Evolutionary conservation across 2,113 vertebrate species (phyloP).

Genomic region (Notarius lentiginosus): DNA sequence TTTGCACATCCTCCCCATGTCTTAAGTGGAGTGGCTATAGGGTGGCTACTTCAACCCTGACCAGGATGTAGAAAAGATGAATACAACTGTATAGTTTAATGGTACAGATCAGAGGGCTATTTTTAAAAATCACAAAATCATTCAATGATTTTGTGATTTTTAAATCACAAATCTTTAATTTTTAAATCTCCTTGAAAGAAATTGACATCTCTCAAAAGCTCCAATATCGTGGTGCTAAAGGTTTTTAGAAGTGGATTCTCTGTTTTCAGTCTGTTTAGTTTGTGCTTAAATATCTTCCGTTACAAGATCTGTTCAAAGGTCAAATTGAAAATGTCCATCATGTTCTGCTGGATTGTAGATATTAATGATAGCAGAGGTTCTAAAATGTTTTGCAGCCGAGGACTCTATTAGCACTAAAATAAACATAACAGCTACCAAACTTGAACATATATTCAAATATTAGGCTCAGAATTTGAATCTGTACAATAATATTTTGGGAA

Average conservation of each 20-base stretch:
- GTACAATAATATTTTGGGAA: background rate
- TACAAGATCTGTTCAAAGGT: background rate
- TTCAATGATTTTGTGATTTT: too few species aligned
- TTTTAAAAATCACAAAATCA: background rate
- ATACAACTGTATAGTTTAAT: background rate
- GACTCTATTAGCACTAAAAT: background rate
- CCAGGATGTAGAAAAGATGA: background rate
- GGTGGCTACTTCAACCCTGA: background rate
- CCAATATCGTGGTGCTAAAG: background rate
- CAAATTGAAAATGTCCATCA: background rate
- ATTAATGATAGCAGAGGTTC: background rate
- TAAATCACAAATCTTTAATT: too few species aligned
- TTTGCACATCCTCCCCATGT: background rate
- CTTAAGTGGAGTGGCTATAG: background rate
- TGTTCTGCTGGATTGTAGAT: background rate
- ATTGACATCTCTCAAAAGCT: background rate
- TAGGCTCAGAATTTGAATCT: background rate
- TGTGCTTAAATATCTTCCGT: background rate
- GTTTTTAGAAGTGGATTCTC: background rate
- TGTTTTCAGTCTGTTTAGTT: background rate
- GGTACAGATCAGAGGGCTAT: background rate
- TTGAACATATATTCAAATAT: background rate
- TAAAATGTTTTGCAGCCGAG: background rate
- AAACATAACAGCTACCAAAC: background rate
- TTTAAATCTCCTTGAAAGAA: background rate